Evolutionary conservation across 2,888 invertebrate species (phyloP), one percentile per base, ranked within the genome.

Genomic region (Sisyra nigra): DNA sequence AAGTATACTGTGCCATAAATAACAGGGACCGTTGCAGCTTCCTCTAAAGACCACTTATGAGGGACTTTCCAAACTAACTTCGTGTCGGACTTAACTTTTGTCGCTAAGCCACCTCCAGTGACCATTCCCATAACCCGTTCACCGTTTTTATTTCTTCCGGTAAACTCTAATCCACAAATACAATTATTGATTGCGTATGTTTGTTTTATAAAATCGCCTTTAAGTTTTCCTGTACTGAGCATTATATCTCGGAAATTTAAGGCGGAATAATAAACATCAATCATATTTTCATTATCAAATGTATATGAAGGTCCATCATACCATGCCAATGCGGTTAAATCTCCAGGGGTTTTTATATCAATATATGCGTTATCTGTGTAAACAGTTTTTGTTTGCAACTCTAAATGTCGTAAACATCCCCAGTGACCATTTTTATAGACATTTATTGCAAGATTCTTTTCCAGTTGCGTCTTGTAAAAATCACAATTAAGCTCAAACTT

Each of bases 191-290:
- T 32, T 6, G 49, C 31, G 38, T 79, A 67, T 0, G 67, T 70
- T 19, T 71, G 68, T 0, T 82, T 82, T 1, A 85, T 75, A 2
- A 84, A 74, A 57, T 92, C 92, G 0, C 78, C 73, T 3, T 84
- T 76, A 3, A 94, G 69, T 54, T 88, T 88, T 2, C 92, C 93
- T 1, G 86, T 88, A 0, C 92, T 86, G 2, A 88, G 68, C 93
- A 94, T 93, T 1, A 94, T 69, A 60, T 94, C 94, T 54, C 88
- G 77, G 76, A 93, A 93, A 64, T 94, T 94, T n/a, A 94, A 59
- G 0, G 89, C 74, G 0, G 86, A 64, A 55, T 81, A 88, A 53
- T 78, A 71, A 1, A 85, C 72, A 58, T 72, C 56, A 1, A 71
- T 11, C 15, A 38, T 7, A 6, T 9, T 37, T 3, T 52, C 45